These are phyloP conservation scores for Hartigia nigra DNA, from an alignment of 2,888 invertebrate genomes.

Conservation along the genomic window DNA sequence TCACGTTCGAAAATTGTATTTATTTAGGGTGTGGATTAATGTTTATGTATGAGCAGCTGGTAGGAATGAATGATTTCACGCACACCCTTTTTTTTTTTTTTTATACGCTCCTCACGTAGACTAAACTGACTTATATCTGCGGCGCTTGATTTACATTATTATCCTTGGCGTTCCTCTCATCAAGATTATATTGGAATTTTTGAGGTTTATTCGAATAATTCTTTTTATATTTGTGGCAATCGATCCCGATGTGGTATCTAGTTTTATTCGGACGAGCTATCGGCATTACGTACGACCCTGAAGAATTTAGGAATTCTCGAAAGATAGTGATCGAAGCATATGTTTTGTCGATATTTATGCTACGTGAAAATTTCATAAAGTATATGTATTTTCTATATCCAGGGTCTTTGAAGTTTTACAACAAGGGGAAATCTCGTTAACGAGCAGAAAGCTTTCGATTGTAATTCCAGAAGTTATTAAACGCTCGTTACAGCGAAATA, in stretches of 20 bases:
- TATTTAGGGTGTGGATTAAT: not conserved
- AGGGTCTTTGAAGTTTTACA: not conserved
- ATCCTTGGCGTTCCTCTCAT: not conserved
- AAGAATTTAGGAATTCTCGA: not conserved
- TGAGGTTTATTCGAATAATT: not conserved
- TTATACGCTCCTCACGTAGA: not conserved
- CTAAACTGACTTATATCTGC: not conserved
- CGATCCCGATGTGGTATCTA: not conserved
- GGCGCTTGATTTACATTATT: not conserved
- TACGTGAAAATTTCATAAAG: not conserved
- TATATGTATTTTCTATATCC: not conserved
- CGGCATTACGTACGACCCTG: not conserved
- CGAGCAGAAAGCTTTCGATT: not conserved
- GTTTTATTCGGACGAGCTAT: not conserved
- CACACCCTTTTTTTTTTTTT: not conserved
- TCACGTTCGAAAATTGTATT: not conserved
- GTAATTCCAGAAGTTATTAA: not conserved
- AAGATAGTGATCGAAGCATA: not conserved
- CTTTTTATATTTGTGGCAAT: not conserved
- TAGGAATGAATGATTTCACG: not conserved
- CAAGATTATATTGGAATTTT: not conserved
- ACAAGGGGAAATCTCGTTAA: not conserved
- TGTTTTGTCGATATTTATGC: not conserved
- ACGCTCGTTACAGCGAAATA: too few relatives aligned
- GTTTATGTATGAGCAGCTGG: not conserved